Base-by-base conservation (phyloP, 2,113 vertebrate genomes). In the Rhinolophus ferrumequinum region DNA sequence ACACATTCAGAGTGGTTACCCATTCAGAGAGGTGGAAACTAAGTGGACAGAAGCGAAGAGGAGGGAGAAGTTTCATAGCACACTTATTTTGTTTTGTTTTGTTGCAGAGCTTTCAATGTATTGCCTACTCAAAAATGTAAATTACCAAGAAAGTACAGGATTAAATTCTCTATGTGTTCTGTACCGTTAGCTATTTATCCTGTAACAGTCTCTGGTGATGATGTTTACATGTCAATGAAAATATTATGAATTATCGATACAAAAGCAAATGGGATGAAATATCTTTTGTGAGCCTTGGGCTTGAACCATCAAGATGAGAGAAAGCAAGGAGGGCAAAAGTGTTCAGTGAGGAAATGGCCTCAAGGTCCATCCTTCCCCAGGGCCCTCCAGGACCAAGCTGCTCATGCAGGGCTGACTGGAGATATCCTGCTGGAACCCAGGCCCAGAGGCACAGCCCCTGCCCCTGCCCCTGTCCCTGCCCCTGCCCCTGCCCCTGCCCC, bases 161-260 rank as follows among this genome's bases (percentile, higher is more conserved):
- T 85, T 60, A 38, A 73, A 76, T 79, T n/a, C 38, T 88, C 54
- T 60, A 3, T 26, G 54, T 66, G 47, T 76, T 67, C 58, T 72
- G 8, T 70, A 15, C 30, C 54, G 30, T 56, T 85, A 81, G n/a
- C n/a, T 76, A 22, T 79, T 80, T 81, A 66, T 41, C 21, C 6
- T 54, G 18, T 52, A 30, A 85, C 62, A 18, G 38, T 44, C 56
- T 62, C 35, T 93, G 24, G 52, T 56, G 16, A 44, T 77, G 81
- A 84, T 67, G 35, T 15, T 84, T 84, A 62, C 16, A 26, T 88
- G 77, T 91, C 76, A 91, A 89, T 88, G 47, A 76, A 83, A 96
- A 80, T 73, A 62, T 24, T 72, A 83, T 44, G 41, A 94, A 41
- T 90, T 66, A 72, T 70, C 87, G 54, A 81, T 58, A 54, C 64